Evolutionary conservation across 2,113 vertebrate genomes (phyloP), one percentile per base, ranked within the genome.

Genomic region (Tauraco erythrolophus): DNA sequence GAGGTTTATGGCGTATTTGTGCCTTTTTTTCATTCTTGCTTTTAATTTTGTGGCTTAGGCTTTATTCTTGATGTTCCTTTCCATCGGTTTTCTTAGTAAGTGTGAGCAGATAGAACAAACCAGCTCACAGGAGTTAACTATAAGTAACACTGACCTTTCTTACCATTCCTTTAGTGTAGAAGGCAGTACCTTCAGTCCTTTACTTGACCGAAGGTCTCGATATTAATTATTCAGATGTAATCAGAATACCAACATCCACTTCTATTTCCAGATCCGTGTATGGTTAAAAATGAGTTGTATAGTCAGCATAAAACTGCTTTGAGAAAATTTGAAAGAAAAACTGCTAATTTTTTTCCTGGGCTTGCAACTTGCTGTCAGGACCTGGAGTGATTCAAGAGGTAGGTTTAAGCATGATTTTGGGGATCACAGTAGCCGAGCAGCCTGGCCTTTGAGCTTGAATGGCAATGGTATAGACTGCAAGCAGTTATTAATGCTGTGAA

Each of bases 171-270:
- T 50, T 57, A 10, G 33, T 90, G 76, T 33, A 77, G 37, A 72
- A 89, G 41, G 48, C 31, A 72, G 6, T 77, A 23, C 65, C 46
- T 92, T 84, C 35, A 91, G 79, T 66, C 62, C 50, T 70, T 92
- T 56, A 22, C 31, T 85, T 85, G 70, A 71, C 57, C 37, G 39
- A 76, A 69, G 43, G 30, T 83, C 50, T 80, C 75, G n/a, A 35
- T 95, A 56, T 48, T 65, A 70, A 69, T 80, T 90, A 69, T 93
- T 93, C 70, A 79, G 45, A 64, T 78, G 35, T 84, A 76, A 68
- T 82, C 60, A 28, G 82, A 89, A 85, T 76, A 48, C 75, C 61
- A 94, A 21, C 46, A 72, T 71, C 66, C 21, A 7, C 33, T 76
- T 88, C 61, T 93, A 14, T 88, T 93, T 96, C 56, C 35, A 78